Base-by-base conservation (phyloP, 92 coral and sea anemone genomes). In the Epizoanthus illoricatus region DNA sequence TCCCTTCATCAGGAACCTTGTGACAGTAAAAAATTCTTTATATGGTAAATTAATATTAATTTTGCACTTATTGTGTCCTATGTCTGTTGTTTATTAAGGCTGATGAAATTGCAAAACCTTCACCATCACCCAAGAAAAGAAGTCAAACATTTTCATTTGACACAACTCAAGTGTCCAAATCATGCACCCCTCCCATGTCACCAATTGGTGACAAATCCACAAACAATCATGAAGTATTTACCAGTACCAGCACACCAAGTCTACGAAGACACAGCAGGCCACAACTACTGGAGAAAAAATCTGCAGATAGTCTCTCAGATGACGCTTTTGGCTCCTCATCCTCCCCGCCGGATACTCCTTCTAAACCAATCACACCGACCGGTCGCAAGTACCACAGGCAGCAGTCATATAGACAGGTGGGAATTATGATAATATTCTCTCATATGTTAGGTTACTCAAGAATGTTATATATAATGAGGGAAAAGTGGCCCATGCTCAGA, bases 341-440 rank as follows among this genome's bases (percentile, higher is more conserved):
- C 10, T 69, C 87, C 42, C 90, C 86, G 45, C 92, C 74, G 87
- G 94, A 9, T 54, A 55, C 81, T 83, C 97, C 24, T 81, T 87
- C 13, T 84, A 82, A 87, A 85, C 86, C 17, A 61, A 81, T 0
- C 57, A 23, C 79, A 21, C 89, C 71, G 7, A 65, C 79, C 33
- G 80, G 85, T 54, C 70, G 89, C 71, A 82, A 84, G 63, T 86
- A 86, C 10, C 89, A 85, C 59, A 82, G 88, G 36, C 87, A 79
- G 11, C 86, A 86, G 63, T 93, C 97, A 0, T 91, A 90, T 75
- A 85, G 97, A 84, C 97, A 93, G 94, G 97, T 93, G 55, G 36
- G 89, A 40, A 19, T 16, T 19, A 39, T 15, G 4, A 12, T 16
- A 45, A 1, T 65, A 42, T 43, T 5, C 20, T 4, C 28, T 69